Evolutionary conservation across 2,113 vertebrate genomes (phyloP), one percentile per base, ranked within the genome.

Genomic region (Spilogale gracilis): DNA sequence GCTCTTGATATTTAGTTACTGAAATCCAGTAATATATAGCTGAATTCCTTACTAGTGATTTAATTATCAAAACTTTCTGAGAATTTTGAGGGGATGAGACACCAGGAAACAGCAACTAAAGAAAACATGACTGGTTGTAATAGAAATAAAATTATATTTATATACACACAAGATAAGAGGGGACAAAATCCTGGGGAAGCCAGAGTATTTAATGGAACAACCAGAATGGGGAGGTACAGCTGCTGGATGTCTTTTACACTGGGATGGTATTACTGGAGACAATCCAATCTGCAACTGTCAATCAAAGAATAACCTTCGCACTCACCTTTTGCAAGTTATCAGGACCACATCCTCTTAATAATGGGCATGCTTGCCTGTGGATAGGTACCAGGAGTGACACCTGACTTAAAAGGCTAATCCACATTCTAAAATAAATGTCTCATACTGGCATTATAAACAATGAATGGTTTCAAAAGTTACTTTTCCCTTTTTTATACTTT

Each of bases 101-200:
- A 76, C 7, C 86, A 95, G 81, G 25, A 52, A 87, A 80, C 76
- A 95, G 73, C 58, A 84, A 92, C 23, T 73, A 65, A 94, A 95
- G 85, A 20, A 91, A 89, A 96, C 9, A 52, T 94, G 84, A 78
- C 86, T 48, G 18, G 61, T 45, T 97, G 76, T 85, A 97, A 90
- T 97, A 95, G 98, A 97, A 98, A 98, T 99, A 98, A 91, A 98
- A 98, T 98, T 98, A 98, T 96, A 97, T 98, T 97, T 89, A 89
- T 98, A 95, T 96, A 98, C 94, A 96, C 71, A 97, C 20, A 95
- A 98, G 95, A 69, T 94, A 97, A 78, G 84, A 95, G 97, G 90
- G 96, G 97, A 96, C 52, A 79, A 97, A 50, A 89, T 97, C 91
- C 97, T 63, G 56, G 92, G 94, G 97, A 97, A 78, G 48, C n/a